Evolutionary conservation across 1,140 invertebrate species (phyloP).

Genomic region (Bombus affinis): DNA sequence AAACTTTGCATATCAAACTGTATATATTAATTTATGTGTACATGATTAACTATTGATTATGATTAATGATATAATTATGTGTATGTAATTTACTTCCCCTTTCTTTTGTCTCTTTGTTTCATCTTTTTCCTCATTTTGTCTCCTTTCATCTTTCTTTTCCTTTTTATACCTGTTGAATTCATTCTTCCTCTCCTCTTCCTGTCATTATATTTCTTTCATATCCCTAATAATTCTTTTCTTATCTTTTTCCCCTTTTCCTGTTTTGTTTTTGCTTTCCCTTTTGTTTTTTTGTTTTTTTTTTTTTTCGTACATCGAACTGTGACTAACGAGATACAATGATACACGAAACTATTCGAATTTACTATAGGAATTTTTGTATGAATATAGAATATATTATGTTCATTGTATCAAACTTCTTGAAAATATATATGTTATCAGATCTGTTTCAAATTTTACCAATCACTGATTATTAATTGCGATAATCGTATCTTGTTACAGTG

Average conservation of each 20-base stretch:
- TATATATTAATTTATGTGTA: background rate
- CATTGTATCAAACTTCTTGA: too few relatives aligned
- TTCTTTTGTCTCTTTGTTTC: background rate
- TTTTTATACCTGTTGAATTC: background rate
- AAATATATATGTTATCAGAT: too few relatives aligned
- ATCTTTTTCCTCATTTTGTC: background rate
- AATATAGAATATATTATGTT: too few relatives aligned
- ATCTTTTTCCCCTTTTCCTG: background rate
- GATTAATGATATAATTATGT: too few relatives aligned
- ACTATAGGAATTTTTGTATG: too few relatives aligned
- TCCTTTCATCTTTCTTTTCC: background rate
- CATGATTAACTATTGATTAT: background rate
- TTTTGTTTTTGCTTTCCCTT: background rate
- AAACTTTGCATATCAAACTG: background rate
- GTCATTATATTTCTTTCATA: background rate
- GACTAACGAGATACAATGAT: too few relatives aligned
- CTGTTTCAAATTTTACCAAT: too few relatives aligned
- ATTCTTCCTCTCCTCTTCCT: background rate
- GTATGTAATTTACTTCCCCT: background rate
- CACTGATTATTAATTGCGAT: too few relatives aligned
- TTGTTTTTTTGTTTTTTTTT: background rate
- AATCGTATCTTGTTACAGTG: too few relatives aligned
- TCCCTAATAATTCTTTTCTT: background rate
- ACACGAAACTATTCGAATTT: too few relatives aligned
- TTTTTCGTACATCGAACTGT: background rate